phyloP scores from a whole-genome alignment of 2,888 invertebrate species.

The Macropis europaea region DNA sequence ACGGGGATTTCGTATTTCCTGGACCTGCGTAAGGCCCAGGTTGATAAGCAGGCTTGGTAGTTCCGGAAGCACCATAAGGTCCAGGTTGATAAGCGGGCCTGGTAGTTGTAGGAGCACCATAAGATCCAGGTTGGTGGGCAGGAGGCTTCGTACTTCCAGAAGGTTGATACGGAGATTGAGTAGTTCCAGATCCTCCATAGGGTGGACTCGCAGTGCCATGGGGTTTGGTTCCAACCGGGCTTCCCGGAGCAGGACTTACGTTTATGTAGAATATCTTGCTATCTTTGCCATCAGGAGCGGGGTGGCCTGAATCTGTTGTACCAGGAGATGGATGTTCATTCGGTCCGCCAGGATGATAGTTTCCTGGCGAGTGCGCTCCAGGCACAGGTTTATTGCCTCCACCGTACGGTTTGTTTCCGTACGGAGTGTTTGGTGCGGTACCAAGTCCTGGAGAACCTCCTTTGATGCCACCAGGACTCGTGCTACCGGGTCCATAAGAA shows the following conservation, averaged over 20 bases:
- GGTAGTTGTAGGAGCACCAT: background rate
- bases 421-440: background rate
- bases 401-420: background rate
- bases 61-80: background rate
- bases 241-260: conserved; percentile 21
- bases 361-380: background rate
- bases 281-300: background rate
- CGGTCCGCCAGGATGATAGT: background rate
- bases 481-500: background rate
- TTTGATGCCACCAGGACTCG: background rate
- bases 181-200: background rate
- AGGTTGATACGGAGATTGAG: background rate
- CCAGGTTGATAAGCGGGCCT: background rate
- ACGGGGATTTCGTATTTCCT: background rate
- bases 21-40: background rate
- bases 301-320: background rate
- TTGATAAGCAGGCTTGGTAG: background rate
- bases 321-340: background rate
- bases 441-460: background rate
- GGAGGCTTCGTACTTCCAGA: no score
- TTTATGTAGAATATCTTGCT: conserved; percentile 33
- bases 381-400: background rate
- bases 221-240: conserved; percentile 5
- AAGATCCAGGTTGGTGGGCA: background rate
- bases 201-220: background rate